phyloP scores from a whole-genome alignment of 2,888 invertebrate genomes.

The Hirtodrosophila alboralis region DNA sequence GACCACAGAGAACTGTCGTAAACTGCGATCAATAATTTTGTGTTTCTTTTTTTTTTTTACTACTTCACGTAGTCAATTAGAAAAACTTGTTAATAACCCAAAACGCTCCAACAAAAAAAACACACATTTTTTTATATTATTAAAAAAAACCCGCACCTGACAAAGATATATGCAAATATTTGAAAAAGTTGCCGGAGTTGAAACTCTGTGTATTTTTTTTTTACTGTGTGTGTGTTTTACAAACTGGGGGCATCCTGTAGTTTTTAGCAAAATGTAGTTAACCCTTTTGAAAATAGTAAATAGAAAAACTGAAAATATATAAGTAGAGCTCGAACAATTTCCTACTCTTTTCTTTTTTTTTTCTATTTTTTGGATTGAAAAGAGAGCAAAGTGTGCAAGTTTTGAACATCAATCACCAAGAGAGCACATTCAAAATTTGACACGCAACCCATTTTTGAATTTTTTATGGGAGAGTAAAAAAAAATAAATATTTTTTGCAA shows the following conservation, averaged over 20 bases:
- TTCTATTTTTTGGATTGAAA: slow-evolving; percentile 27
- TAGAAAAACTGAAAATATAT: too few relatives aligned
- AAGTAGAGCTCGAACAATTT: slow-evolving; percentile 16
- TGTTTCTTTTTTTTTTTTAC: slow-evolving; percentile 8
- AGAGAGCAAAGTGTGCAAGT: slow-evolving; percentile 57
- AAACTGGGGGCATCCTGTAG: slow-evolving; percentile 40
- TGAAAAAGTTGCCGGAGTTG: slow-evolving; percentile 47
- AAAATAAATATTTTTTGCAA: slow-evolving; percentile 31
- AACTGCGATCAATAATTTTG: slow-evolving; percentile 31
- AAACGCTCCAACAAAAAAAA: slow-evolving; percentile 22
- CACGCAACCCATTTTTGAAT: slow-evolving; percentile 15
- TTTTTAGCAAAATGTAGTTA: slow-evolving; percentile 7
- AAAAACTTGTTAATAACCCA: slow-evolving; percentile 45
- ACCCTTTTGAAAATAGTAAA: too few relatives aligned
- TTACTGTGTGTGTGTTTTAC: slow-evolving; percentile 41
- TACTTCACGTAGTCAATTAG: slow-evolving; percentile 37
- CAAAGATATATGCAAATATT: slow-evolving; percentile 69
- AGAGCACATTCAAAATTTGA: slow-evolving; percentile 57
- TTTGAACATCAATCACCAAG: slow-evolving; percentile 51
- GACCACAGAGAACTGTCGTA: slow-evolving; percentile 28
- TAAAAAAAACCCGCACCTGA: slow-evolving; percentile 39
- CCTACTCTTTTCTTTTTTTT: slow-evolving; percentile 20
- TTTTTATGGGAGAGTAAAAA: slow-evolving; percentile 47
- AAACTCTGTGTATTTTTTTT: slow-evolving; percentile 38
- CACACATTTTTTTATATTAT: neutral